Evolutionary conservation across 2,113 vertebrate species (phyloP).

Genomic region (Solenodon paradoxus): DNA sequence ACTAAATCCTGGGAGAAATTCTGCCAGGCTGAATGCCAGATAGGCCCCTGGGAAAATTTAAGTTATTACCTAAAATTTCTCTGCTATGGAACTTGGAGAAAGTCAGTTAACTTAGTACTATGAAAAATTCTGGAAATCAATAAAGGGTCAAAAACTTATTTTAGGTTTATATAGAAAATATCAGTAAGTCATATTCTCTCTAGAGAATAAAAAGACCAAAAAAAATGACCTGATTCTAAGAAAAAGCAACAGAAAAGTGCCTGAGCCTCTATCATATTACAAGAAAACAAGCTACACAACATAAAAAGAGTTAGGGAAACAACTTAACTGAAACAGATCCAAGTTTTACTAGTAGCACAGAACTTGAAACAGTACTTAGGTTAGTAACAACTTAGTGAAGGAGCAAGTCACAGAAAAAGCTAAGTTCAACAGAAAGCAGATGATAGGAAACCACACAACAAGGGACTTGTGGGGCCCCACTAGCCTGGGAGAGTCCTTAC

Average conservation of each 20-base stretch:
- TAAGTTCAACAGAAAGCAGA: background rate
- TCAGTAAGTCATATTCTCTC: background rate
- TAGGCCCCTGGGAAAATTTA: background rate
- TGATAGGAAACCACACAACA: background rate
- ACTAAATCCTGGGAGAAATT: background rate
- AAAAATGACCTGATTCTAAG: background rate
- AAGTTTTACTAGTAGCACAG: conserved; percentile 27
- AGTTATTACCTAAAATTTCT: background rate
- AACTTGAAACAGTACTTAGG: background rate
- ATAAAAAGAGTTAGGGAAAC: background rate
- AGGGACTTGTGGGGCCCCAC: background rate
- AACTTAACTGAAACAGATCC: background rate
- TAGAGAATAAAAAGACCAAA: background rate
- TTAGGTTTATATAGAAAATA: conserved; percentile 24
- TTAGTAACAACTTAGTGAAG: background rate
- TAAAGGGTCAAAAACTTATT: background rate
- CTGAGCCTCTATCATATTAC: background rate
- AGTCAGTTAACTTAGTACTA: background rate
- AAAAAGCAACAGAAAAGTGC: background rate
- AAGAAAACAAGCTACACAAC: background rate
- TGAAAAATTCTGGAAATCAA: background rate
- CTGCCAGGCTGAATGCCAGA: background rate
- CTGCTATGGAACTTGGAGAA: background rate
- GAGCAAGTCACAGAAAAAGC: background rate
- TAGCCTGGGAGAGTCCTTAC: background rate